Percentiles rank a stretch among this genome's conserved stretches.
These are phyloP conservation scores for Hemibagrus wyckioides DNA, from an alignment of 2,113 vertebrate genomes.

Conservation along the genomic window DNA sequence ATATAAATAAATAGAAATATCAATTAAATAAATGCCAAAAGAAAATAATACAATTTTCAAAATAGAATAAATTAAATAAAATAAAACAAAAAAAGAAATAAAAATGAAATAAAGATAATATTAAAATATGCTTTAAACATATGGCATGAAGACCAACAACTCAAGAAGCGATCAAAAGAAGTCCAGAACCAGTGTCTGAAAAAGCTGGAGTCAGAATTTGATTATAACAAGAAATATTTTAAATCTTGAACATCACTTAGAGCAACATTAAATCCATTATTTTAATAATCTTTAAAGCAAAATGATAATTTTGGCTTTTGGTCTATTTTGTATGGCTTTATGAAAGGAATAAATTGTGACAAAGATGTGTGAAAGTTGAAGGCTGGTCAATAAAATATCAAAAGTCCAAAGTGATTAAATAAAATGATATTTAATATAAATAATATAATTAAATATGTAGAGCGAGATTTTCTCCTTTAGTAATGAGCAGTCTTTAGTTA, in stretches of 20 bases:
- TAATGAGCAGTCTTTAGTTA: background rate
- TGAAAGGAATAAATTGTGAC: background rate
- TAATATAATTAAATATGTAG: background rate
- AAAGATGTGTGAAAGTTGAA: background rate
- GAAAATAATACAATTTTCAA: background rate
- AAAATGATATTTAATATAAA: background rate
- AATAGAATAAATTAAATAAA: too few species aligned
- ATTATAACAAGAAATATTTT: background rate
- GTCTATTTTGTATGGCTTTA: background rate
- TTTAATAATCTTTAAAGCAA: background rate
- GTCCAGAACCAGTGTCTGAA: background rate
- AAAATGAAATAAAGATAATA: background rate
- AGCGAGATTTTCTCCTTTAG: background rate
- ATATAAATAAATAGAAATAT: too few species aligned
- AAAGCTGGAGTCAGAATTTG: background rate
- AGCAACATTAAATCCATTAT: background rate
- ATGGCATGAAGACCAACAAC: background rate
- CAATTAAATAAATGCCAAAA: too few species aligned
- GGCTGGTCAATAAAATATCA: background rate
- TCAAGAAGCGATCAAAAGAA: background rate
- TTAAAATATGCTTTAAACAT: background rate
- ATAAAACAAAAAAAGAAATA: too few species aligned
- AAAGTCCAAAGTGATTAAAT: background rate
- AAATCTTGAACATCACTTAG: background rate
- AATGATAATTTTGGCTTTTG: background rate